phyloP scores from a whole-genome alignment of 1,140 invertebrate species.

The Uloborus diversus region DNA sequence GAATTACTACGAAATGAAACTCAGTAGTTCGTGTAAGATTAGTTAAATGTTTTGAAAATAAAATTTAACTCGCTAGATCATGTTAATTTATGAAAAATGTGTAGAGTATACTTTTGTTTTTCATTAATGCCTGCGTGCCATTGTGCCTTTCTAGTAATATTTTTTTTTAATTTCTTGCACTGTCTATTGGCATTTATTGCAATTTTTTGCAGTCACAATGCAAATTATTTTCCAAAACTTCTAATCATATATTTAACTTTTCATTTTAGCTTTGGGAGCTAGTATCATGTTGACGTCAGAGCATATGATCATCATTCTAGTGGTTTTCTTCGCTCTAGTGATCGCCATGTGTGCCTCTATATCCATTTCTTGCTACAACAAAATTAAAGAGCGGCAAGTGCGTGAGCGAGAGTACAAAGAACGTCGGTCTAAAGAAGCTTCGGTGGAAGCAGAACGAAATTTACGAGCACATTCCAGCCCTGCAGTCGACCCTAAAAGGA shows the following conservation, averaged over 20 bases:
- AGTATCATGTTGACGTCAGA: slow-evolving; percentile 64
- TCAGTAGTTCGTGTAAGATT: no score
- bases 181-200: no score
- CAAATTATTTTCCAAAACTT: no score
- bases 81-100: no score
- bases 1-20: no score
- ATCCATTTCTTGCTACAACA: slow-evolving; percentile 61
- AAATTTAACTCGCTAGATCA: no score
- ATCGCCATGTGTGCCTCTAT: slow-evolving; percentile 77
- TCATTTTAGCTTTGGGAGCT: neutral
- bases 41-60: no score
- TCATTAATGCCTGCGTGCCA: no score
- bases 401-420: slow-evolving; percentile 60
- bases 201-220: neutral
- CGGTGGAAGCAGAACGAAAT: slow-evolving; percentile 53
- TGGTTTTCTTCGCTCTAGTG: slow-evolving; percentile 85
- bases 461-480: slow-evolving; percentile 1
- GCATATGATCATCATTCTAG: slow-evolving; percentile 86
- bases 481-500: neutral
- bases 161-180: no score
- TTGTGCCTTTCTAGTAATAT: no score
- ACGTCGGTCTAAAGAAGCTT: slow-evolving; percentile 59
- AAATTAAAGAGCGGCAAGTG: slow-evolving; percentile 60
- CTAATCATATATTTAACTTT: no score
- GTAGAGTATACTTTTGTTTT: no score